Base-by-base conservation (phyloP, 1,140 invertebrate genomes). In the Agrilus planipennis region DNA sequence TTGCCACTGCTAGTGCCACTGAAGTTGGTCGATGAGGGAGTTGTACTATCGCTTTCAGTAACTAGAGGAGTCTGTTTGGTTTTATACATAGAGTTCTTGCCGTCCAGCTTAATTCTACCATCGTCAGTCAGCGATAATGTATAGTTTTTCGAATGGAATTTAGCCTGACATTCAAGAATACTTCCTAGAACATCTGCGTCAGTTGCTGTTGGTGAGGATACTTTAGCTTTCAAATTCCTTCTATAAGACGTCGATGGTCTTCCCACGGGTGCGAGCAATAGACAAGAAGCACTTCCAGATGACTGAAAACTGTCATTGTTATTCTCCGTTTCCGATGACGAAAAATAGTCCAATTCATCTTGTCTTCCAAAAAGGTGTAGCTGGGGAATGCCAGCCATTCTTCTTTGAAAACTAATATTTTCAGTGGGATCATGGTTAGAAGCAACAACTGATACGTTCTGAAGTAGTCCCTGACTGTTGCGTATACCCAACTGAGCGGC, bases 111-210 rank as follows among this genome's bases (percentile, higher is more conserved):
- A 9, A 81, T 37, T 10, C 64, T 63, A 1, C 80, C 80, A 51
- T 82, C 71, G 16, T 68, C 61, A 9, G 74, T 67, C 0, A 84
- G 58, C 1, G 67, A 73, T 3, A 84, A 61, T 9, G 75, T 60
- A 7, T 68, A 58, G 41, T 74, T 72, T 38, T 73, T 78, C 1
- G 79, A 76, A 52, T 82, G 76, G 55, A 85, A 74, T n/a, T 78
- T 61, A 41, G 77, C 72, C 61, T 89, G 85, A 43, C 72, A 73
- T 35, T 75, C 70, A 48, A 91, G 66, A 42, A 91, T 89, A 44
- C 67, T 76, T 7, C 75, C 76, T 1, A 91, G 56, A 1, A 91
- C 50, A 60, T 86, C 79, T 11, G 55, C 14, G n/a, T n/a, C n/a
- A 12, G 35, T 6, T 27, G 47, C 58, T 52, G 19, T 54, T 60